Percentiles rank a stretch among this genome's conserved stretches.
Conservation (phyloP, 1,140 invertebrate genomes). For the Aphelinus certus region DNA sequence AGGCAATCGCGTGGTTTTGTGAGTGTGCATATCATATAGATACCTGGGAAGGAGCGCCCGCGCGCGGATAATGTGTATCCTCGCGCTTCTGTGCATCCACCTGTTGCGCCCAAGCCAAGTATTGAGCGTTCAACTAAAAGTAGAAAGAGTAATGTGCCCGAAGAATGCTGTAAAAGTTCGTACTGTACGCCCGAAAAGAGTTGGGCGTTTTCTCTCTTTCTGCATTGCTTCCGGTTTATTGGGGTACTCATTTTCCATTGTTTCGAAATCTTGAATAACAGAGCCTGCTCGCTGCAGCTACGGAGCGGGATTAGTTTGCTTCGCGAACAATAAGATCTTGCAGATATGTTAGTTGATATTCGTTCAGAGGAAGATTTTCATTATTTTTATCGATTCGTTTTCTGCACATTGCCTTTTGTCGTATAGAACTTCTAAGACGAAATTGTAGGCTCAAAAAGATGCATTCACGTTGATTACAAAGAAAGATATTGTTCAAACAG, state of each 20-base stretch:
- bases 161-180: neutral
- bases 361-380: no score
- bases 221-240: conserved; percentile 13
- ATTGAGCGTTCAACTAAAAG: conserved; percentile 13
- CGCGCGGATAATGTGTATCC: neutral
- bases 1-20: neutral
- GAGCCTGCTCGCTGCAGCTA: no score
- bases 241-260: neutral
- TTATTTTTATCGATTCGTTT: no score
- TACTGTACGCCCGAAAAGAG: neutral
- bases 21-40: neutral
- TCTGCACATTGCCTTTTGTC: no score
- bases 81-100: conserved; percentile 3
- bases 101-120: conserved; percentile 16
- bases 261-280: conserved; percentile 11
- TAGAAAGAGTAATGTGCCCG: neutral
- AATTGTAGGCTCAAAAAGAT: no score
- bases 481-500: no score
- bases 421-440: no score
- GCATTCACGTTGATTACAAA: no score
- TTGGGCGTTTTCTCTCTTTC: neutral
- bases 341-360: no score
- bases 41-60: neutral
- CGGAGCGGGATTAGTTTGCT: no score
- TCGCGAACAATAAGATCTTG: no score